A percentile compares a stretch with the other conserved stretches of the same genome.
Conservation (phyloP, 2,113 vertebrate species). For the Pithys albifrons region DNA sequence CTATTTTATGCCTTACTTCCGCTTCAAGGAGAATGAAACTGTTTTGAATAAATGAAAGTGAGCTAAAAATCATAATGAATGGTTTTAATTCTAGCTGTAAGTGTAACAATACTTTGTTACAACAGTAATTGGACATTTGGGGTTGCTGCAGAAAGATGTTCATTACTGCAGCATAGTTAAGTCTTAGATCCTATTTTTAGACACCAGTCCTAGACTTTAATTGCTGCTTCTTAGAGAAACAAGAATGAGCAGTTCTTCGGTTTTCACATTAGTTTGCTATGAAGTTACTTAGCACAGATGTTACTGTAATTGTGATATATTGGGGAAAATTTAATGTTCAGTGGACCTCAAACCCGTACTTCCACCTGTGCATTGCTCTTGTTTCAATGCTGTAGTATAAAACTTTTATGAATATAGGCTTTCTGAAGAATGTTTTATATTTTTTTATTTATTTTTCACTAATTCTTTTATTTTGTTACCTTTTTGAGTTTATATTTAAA, state of each 20-base stretch:
- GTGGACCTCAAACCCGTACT: not conserved
- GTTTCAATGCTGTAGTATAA: not conserved
- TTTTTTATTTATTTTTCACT: not conserved
- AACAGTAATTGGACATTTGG: not conserved
- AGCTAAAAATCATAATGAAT: not conserved
- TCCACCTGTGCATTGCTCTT: not conserved
- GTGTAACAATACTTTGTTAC: not conserved
- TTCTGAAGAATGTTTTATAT: not conserved
- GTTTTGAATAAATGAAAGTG: not conserved
- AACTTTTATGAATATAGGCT: not conserved
- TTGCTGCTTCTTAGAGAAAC: not conserved
- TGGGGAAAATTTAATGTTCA: not conserved
- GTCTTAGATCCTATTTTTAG: not conserved
- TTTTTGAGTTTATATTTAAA: not conserved
- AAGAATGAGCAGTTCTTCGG: not conserved
- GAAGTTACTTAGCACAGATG: not conserved
- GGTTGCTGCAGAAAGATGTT: not conserved
- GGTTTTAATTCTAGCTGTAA: not conserved
- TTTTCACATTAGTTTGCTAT: not conserved
- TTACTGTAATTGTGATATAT: not conserved
- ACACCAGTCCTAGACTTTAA: not conserved
- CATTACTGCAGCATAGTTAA: not conserved
- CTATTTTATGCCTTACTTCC: not conserved
- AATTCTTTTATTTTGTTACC: not conserved
- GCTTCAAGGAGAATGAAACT: not conserved